phyloP scores from a whole-genome alignment of 2,797 vertebrate species.

The Danio choprae region DNA sequence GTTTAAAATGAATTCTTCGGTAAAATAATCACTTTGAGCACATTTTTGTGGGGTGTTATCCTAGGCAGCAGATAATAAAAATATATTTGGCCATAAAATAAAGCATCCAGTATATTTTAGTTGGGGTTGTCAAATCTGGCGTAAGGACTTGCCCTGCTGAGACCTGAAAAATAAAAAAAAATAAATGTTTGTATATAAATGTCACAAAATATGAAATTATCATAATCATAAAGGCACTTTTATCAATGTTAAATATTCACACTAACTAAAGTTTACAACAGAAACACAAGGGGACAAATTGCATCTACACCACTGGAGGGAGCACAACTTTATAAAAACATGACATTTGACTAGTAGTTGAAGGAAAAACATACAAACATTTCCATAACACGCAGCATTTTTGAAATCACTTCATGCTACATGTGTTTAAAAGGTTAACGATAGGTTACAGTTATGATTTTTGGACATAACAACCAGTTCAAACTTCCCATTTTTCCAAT shows the following conservation, averaged over 20 bases:
- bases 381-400: background rate
- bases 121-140: slow-evolving; percentile 80
- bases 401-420: background rate
- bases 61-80: background rate
- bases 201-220: background rate
- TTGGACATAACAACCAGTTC: background rate
- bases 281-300: background rate
- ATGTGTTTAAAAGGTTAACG: too few relatives aligned
- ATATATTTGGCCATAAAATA: background rate
- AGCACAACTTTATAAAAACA: background rate
- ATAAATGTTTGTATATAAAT: background rate
- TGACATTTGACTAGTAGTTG: background rate
- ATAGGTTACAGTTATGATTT: background rate
- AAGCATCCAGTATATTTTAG: slow-evolving; percentile 15
- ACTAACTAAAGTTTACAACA: background rate
- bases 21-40: background rate
- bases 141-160: slow-evolving; percentile 90
- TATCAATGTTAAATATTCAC: background rate
- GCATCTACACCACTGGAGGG: slow-evolving; percentile 18
- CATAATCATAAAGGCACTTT: background rate
- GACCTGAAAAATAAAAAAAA: slow-evolving; percentile 74
- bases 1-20: background rate
- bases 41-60: background rate
- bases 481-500: slow-evolving; percentile 8
- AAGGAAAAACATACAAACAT: background rate